Evolutionary conservation across 2,797 vertebrate genomes (phyloP), one percentile per base, ranked within the genome.

Genomic region (Choloepus didactylus): DNA sequence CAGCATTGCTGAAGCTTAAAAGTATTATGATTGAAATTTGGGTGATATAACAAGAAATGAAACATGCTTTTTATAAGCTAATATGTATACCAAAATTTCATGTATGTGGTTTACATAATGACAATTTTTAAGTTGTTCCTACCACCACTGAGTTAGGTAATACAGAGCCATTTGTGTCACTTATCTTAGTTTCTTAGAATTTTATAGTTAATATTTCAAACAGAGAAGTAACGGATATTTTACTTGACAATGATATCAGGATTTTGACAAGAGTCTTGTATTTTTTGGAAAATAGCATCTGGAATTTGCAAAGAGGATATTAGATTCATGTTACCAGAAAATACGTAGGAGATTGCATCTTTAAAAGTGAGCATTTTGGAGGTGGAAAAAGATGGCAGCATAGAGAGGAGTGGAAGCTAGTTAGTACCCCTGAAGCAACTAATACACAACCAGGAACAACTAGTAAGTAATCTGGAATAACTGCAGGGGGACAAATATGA

Each of bases 241-340:
- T 70, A 51, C 41, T 93, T 66, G 44, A 51, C 38, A 64, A 11
- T 80, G 44, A 51, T 69, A 31, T 72, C 80, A 85, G 23, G 8
- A 49, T 31, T 80, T 96, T 72, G 49, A 19, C 35, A 64, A 90
- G 66, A 35, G 62, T 93, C 66, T 94, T 69, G 1, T 62, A 5
- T 25, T 51, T 94, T 82, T 86, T 83, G 44, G 77, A 92, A 95
- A 92, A 75, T 12, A 27, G 35, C n/a, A 81, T 76, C 38, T 66
- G n/a, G 51, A 85, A 76, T 96, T 85, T 80, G 87, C 66, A 66
- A 87, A 89, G 14, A 75, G n/a, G 19, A 64, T 67, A 70, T 18
- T 31, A 87, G 27, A 38, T 75, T 82, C n/a, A 29, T 44, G 29
- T 15, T 75, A n/a, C 15, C 38, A 66, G 49, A 56, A 29, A 46